phyloP scores from a whole-genome alignment of 2,113 vertebrate genomes.

The Paradoxurus hermaphroditus region DNA sequence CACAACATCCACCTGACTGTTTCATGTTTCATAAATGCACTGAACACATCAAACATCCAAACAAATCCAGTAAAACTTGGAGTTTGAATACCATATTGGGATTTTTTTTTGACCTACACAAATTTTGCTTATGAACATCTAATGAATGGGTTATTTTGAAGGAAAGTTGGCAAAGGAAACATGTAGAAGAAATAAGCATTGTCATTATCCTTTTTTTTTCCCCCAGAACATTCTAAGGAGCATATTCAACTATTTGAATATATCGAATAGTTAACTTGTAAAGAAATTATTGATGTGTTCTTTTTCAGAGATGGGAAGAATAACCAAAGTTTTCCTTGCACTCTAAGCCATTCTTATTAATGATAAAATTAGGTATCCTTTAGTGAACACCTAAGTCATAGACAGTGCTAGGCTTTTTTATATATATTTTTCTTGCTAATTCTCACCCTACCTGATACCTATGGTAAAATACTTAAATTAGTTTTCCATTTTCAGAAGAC shows the following conservation, averaged over 20 bases:
- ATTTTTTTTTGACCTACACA: not conserved
- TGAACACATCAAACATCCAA: not conserved
- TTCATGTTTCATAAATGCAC: not conserved
- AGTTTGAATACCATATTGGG: not conserved
- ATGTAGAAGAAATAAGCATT: not conserved
- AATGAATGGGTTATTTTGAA: not conserved
- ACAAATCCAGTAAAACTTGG: not conserved
- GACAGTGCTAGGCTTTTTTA: not conserved
- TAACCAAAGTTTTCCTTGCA: not conserved
- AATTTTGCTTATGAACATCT: conserved; percentile 13
- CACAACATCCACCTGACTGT: not conserved
- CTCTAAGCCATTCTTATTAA: not conserved
- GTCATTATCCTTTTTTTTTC: not conserved
- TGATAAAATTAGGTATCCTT: not conserved
- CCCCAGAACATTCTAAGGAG: not conserved
- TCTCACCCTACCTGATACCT: not conserved
- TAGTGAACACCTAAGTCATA: not conserved
- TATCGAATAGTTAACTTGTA: not conserved
- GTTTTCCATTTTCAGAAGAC: conserved; percentile 13
- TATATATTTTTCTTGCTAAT: not conserved
- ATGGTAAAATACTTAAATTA: not conserved
- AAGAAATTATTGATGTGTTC: not conserved
- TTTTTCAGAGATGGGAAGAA: not conserved
- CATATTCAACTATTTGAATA: not conserved
- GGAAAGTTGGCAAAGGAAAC: not conserved